These are phyloP conservation scores for Drosophila azteca DNA, from an alignment of 1,140 invertebrate genomes.

Conservation along the genomic window DNA sequence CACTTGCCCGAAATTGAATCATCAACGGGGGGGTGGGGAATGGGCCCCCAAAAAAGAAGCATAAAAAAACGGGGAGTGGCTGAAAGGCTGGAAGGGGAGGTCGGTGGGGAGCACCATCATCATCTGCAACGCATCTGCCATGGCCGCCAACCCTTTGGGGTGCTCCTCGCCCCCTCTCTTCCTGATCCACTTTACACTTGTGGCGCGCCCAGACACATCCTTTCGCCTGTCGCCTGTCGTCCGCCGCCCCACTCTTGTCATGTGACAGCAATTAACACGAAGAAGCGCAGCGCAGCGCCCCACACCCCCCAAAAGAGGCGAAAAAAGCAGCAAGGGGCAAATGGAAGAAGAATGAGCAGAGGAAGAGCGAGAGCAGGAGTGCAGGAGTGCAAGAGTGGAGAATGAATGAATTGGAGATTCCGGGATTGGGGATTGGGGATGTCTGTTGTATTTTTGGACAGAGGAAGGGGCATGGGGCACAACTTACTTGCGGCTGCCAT, in stretches of 20 bases:
- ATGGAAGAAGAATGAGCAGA: slow-evolving; percentile 14
- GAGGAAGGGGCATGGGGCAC: background rate
- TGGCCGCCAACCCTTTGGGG: slow-evolving; percentile 14
- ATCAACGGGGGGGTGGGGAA: slow-evolving; percentile 52
- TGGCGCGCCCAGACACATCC: slow-evolving; percentile 38
- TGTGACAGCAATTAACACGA: slow-evolving; percentile 78
- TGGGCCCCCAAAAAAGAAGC: slow-evolving; percentile 11
- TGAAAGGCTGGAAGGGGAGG: background rate
- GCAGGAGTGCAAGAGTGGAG: background rate
- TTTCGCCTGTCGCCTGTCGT: slow-evolving; percentile 67
- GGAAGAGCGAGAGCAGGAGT: too few relatives aligned
- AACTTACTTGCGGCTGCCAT: slow-evolving; percentile 28
- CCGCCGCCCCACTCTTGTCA: slow-evolving; percentile 52
- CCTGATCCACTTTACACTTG: slow-evolving; percentile 39
- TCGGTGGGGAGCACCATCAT: background rate
- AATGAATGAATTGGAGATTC: background rate
- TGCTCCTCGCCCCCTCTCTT: background rate
- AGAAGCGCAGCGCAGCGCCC: slow-evolving; percentile 45
- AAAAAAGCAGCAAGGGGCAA: slow-evolving; percentile 10
- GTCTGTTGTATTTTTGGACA: background rate
- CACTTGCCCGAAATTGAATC: slow-evolving; percentile 69
- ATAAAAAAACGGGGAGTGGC: background rate
- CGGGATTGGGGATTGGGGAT: background rate
- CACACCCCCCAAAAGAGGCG: background rate
- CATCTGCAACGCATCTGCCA: slow-evolving; percentile 45